A percentile compares a stretch with the other conserved stretches of the same genome.
These are phyloP conservation scores for Columbina picui DNA, from an alignment of 2,113 vertebrate genomes.

Conservation along the genomic window DNA sequence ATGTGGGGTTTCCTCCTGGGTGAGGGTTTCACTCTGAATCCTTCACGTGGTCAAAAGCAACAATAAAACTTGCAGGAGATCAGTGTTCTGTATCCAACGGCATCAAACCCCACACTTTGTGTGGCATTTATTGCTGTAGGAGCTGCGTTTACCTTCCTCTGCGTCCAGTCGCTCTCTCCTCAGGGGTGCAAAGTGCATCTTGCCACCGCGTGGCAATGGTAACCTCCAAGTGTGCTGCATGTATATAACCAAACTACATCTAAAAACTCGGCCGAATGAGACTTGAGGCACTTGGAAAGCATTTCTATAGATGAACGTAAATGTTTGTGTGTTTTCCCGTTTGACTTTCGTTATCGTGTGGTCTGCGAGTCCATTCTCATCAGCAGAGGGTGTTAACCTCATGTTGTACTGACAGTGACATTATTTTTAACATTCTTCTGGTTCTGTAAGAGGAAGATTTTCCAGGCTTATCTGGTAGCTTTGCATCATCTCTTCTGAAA, in stretches of 20 bases:
- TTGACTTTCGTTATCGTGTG: background rate
- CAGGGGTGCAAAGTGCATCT: background rate
- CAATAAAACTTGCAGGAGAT: background rate
- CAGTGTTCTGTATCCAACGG: background rate
- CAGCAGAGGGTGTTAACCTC: background rate
- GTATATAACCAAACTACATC: fast-evolving
- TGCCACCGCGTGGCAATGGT: fast-evolving
- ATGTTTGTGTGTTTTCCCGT: fast-evolving
- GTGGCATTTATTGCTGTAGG: background rate
- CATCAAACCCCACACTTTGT: background rate
- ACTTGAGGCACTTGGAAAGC: fast-evolving
- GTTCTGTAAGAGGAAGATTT: background rate
- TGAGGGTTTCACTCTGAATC: background rate
- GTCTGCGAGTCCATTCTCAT: background rate
- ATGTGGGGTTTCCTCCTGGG: background rate
- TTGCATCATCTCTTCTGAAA: background rate
- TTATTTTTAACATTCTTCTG: background rate
- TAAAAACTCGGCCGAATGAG: background rate
- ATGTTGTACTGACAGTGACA: background rate
- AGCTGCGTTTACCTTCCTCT: background rate
- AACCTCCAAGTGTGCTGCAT: fast-evolving
- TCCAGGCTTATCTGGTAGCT: background rate
- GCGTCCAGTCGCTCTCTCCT: background rate
- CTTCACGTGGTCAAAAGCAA: background rate
- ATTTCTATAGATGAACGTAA: background rate